Evolutionary conservation across 2,113 vertebrate species (phyloP).

Genomic region (Himantopus leucocephalus): DNA sequence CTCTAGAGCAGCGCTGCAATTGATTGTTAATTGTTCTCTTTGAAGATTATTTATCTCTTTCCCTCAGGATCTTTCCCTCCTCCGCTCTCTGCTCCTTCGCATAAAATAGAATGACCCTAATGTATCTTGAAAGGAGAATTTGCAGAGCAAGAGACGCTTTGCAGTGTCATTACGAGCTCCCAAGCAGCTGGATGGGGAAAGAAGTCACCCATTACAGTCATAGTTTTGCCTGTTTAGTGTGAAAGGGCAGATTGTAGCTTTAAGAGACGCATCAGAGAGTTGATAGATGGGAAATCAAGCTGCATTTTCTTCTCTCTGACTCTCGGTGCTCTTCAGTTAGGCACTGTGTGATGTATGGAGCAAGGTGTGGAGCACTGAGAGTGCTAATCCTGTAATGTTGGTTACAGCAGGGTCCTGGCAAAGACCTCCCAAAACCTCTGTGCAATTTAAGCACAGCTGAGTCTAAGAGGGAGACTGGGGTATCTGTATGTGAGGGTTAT

Average conservation of each 20-base stretch:
- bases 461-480: background rate
- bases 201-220: background rate
- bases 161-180: background rate
- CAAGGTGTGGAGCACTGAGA: background rate
- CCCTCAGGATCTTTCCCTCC: background rate
- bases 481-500: background rate
- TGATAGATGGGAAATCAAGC: background rate
- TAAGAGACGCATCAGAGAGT: background rate
- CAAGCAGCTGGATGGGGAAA: background rate
- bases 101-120: slow-evolving; percentile 53
- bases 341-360: background rate
- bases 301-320: background rate
- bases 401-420: background rate
- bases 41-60: slow-evolving; percentile 57
- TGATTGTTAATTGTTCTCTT: slow-evolving; percentile 60
- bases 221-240: background rate
- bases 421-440: background rate
- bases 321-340: background rate
- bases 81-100: background rate
- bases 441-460: background rate
- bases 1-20: background rate
- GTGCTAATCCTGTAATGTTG: background rate
- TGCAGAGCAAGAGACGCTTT: background rate
- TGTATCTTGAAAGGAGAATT: slow-evolving; percentile 20
- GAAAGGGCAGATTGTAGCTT: background rate